These are phyloP conservation scores for Hyla sarda DNA, from an alignment of 2,113 vertebrate genomes.

Conservation along the genomic window DNA sequence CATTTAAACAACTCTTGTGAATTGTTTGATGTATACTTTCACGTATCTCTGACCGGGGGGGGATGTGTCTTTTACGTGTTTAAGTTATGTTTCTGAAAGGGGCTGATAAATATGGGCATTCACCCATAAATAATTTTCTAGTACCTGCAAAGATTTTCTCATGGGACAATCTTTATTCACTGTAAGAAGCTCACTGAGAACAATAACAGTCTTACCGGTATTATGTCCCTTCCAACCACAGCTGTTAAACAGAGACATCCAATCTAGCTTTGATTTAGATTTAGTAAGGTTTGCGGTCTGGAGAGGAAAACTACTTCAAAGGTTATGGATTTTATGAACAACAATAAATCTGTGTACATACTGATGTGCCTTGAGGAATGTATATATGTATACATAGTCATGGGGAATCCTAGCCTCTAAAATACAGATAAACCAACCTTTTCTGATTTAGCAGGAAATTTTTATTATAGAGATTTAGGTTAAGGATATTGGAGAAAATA, in stretches of 20 bases:
- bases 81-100: not conserved
- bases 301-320: slow-evolving; percentile 31
- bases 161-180: not conserved
- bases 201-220: not conserved
- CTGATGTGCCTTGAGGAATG: slow-evolving; percentile 12
- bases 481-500: not conserved
- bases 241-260: slow-evolving; percentile 24
- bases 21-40: not conserved
- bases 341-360: slow-evolving; percentile 10
- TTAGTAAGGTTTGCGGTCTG: slow-evolving; percentile 19
- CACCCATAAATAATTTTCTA: slow-evolving; percentile 25
- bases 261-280: slow-evolving; percentile 38
- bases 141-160: slow-evolving; percentile 10
- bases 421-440: not conserved
- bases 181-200: not conserved
- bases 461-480: not conserved
- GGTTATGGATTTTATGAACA: slow-evolving; percentile 44
- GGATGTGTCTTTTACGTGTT: not conserved
- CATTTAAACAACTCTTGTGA: not conserved
- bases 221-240: not conserved
- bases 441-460: not conserved
- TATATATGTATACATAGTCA: slow-evolving; percentile 18
- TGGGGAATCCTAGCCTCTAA: not conserved
- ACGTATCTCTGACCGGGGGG: not conserved
- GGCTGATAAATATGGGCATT: not conserved